phyloP scores from a whole-genome alignment of 1,140 invertebrate species.

The Laupala kohalensis region DNA sequence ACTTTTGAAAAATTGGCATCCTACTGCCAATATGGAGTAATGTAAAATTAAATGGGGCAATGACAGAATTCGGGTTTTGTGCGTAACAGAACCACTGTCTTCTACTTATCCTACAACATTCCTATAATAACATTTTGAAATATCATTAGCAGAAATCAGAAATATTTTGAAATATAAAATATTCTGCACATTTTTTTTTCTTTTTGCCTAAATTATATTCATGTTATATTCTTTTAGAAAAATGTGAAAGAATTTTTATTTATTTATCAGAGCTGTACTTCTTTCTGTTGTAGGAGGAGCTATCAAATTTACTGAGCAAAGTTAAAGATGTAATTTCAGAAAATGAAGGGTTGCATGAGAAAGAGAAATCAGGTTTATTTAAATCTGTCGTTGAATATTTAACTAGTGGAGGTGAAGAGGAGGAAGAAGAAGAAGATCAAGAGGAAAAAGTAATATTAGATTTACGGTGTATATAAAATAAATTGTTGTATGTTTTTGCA shows the following conservation, averaged over 20 bases:
- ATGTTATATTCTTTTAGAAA: background rate
- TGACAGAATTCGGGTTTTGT: too few species aligned
- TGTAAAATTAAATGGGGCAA: too few species aligned
- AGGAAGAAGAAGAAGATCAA: slow-evolving; percentile 22
- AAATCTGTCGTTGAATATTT: slow-evolving; percentile 37
- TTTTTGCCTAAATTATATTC: slow-evolving; percentile 14
- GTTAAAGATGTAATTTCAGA: slow-evolving; percentile 68
- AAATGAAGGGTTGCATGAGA: slow-evolving; percentile 63
- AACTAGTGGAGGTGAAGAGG: slow-evolving; percentile 31
- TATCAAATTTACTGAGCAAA: slow-evolving; percentile 57
- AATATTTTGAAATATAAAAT: too few species aligned
- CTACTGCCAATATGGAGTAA: too few species aligned
- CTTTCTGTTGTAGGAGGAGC: slow-evolving; percentile 37
- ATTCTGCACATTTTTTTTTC: background rate
- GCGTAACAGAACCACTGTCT: too few species aligned
- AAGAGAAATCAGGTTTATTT: slow-evolving; percentile 47
- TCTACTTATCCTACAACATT: too few species aligned
- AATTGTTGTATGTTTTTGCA: background rate
- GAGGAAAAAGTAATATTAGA: background rate
- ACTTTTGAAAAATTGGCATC: too few species aligned
- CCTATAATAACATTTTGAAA: too few species aligned
- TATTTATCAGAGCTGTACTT: too few species aligned
- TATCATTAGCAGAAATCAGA: too few species aligned
- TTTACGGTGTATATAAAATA: background rate
- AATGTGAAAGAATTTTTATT: too few species aligned